phyloP scores from a whole-genome alignment of 2,797 vertebrate genomes.

The Epinephelus awoara region DNA sequence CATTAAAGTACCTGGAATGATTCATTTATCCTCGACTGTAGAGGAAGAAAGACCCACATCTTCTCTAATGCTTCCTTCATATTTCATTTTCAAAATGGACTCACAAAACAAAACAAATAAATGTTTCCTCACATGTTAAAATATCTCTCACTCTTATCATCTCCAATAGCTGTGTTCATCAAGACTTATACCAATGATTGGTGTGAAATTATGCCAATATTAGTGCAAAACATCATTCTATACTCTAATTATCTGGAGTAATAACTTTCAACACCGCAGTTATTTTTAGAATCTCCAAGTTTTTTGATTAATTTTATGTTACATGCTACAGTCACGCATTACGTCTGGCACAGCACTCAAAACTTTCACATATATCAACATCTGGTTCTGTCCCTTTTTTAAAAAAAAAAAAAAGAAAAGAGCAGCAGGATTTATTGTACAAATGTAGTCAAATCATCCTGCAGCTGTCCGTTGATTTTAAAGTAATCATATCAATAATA shows the following conservation, averaged over 20 bases:
- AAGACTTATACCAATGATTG: constrained; percentile 7
- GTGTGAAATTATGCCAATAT: constrained; percentile 20
- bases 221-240: constrained; percentile 67
- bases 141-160: neutral
- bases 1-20: constrained; percentile 58
- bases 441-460: neutral
- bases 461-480: constrained; percentile 6
- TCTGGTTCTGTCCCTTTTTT: constrained; percentile 39
- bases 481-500: constrained; percentile 21
- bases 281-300: neutral
- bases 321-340: constrained; percentile 31
- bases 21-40: constrained; percentile 1
- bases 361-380: constrained; percentile 10
- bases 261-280: constrained; percentile 22
- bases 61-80: constrained; percentile 5
- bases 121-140: neutral
- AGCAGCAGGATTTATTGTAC: neutral
- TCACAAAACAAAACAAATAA: constrained; percentile 1
- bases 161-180: constrained; percentile 9
- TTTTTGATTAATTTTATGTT: constrained; percentile 18
- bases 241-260: constrained; percentile 20
- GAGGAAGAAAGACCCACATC: constrained; percentile 11
- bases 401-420: neutral
- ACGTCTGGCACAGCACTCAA: constrained; percentile 19
- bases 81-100: constrained; percentile 13